These are phyloP conservation scores for Turnix velox DNA, from an alignment of 2,113 vertebrate species.

Conservation along the genomic window DNA sequence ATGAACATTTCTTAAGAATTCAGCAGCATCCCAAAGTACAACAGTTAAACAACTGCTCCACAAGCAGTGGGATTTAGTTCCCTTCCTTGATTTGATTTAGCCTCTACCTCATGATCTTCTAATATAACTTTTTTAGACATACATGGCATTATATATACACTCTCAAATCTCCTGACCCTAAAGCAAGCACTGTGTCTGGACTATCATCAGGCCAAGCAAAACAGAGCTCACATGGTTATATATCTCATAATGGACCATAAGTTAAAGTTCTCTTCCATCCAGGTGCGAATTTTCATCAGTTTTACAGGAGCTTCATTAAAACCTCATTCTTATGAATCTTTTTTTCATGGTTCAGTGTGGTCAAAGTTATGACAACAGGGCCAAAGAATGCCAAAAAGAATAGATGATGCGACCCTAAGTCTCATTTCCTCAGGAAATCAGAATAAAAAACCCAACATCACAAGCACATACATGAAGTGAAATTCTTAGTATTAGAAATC, in stretches of 20 bases:
- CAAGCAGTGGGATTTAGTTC: neutral
- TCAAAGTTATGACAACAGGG: neutral
- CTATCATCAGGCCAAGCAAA: neutral
- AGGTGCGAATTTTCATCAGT: neutral
- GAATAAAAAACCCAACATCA: neutral
- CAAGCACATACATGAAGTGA: neutral
- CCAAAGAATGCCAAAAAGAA: neutral
- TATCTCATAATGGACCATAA: neutral
- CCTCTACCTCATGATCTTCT: neutral
- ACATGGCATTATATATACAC: too few species aligned
- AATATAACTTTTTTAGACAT: neutral
- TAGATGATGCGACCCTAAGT: accelerated
- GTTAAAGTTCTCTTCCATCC: neutral
- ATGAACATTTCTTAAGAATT: neutral
- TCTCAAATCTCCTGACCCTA: neutral
- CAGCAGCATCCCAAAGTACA: neutral
- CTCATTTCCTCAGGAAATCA: neutral
- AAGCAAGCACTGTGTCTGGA: neutral
- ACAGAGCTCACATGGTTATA: neutral
- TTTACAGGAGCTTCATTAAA: neutral
- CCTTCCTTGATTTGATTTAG: neutral
- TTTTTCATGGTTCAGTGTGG: neutral
- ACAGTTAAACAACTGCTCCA: neutral
- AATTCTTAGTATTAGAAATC: neutral
- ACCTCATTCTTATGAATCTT: neutral